These are phyloP conservation scores for Mionectes olivaceus DNA, from an alignment of 2,797 vertebrate species.

Conservation along the genomic window DNA sequence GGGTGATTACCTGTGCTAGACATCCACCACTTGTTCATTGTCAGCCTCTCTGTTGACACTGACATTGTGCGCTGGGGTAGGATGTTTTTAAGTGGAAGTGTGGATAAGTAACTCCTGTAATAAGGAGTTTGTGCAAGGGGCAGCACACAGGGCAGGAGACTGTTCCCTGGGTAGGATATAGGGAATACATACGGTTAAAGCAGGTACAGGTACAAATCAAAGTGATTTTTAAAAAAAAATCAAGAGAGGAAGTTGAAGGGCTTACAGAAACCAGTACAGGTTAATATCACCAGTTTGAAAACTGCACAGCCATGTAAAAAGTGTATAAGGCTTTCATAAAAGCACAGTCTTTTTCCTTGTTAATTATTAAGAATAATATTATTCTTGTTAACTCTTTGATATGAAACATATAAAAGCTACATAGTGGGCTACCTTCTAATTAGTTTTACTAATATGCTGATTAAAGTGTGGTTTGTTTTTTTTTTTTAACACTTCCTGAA, in stretches of 20 bases:
- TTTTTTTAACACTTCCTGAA: neutral
- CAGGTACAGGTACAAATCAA: neutral
- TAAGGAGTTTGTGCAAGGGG: no score
- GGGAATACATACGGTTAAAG: neutral
- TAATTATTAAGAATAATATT: neutral
- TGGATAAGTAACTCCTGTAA: neutral
- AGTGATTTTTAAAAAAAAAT: neutral
- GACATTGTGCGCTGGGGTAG: fast-evolving
- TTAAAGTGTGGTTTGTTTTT: neutral
- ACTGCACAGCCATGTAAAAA: neutral
- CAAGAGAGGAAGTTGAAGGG: neutral
- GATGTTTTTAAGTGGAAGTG: neutral
- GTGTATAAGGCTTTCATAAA: neutral
- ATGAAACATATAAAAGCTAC: neutral
- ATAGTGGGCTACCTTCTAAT: neutral
- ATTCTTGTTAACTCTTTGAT: neutral
- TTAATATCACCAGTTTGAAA: neutral
- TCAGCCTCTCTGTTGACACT: neutral
- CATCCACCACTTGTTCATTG: fast-evolving
- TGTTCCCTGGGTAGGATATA: neutral
- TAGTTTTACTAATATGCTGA: neutral
- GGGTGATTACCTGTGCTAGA: neutral
- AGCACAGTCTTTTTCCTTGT: neutral
- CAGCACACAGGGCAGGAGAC: neutral
- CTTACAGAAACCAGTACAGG: neutral